A percentile compares a stretch with the other conserved stretches of the same genome.
phyloP scores from a whole-genome alignment of 2,113 vertebrate genomes.

The Hoplias malabaricus region DNA sequence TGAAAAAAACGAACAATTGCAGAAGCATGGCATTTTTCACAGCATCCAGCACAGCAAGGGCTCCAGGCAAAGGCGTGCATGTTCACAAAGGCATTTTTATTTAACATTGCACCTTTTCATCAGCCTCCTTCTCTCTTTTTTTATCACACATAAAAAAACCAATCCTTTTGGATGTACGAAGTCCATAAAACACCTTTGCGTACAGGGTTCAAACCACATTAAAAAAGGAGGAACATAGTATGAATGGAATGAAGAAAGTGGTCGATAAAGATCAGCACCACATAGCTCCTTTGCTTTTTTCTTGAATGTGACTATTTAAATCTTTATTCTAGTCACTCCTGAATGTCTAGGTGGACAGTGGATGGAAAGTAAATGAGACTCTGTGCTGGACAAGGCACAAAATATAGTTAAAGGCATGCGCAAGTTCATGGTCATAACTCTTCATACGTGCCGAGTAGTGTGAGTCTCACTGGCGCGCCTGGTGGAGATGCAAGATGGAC shows the following conservation, averaged over 20 bases:
- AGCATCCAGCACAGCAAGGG: constrained; percentile 38
- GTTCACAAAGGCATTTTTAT: constrained; percentile 45
- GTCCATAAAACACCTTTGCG: constrained; percentile 46
- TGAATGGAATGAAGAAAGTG: constrained; percentile 45
- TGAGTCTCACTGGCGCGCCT: background rate
- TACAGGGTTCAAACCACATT: constrained; percentile 30
- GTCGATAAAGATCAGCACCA: constrained; percentile 66
- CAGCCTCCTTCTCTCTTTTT: constrained; percentile 61
- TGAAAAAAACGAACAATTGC: constrained; percentile 58
- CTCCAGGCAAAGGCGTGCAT: constrained; percentile 42
- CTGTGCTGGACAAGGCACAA: background rate
- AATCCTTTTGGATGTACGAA: constrained; percentile 44
- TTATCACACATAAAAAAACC: constrained; percentile 61
- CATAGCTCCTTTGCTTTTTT: constrained; percentile 57
- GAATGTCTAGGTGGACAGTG: background rate
- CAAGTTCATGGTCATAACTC: constrained; percentile 1
- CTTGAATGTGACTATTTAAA: constrained; percentile 41
- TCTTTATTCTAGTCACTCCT: background rate
- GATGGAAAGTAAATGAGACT: constrained; percentile 11
- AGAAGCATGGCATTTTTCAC: constrained; percentile 50
- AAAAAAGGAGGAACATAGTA: constrained; percentile 39
- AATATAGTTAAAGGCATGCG: background rate
- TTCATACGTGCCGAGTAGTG: background rate
- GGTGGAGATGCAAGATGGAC: constrained; percentile 27
- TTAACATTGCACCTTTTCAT: constrained; percentile 51